Evolutionary conservation across 1,140 invertebrate species (phyloP).

Genomic region (Limonius californicus): DNA sequence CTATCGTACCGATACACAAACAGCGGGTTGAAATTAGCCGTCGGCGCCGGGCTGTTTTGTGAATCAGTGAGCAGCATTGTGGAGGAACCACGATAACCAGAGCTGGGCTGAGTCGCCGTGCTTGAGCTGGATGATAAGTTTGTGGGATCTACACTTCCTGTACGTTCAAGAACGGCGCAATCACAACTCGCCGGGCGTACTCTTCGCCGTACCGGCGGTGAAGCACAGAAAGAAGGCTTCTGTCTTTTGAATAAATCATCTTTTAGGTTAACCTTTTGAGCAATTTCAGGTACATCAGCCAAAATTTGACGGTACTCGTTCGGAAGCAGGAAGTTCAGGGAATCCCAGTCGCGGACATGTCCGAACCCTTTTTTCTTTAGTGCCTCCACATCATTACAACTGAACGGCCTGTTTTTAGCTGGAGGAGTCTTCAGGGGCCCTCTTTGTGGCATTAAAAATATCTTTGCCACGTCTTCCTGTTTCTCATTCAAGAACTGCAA

Average conservation of each 20-base stretch:
- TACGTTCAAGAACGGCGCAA: constrained; percentile 50
- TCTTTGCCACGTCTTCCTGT: constrained; percentile 55
- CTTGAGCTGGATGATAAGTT: constrained; percentile 69
- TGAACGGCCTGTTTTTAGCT: constrained; percentile 62
- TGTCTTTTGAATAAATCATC: constrained; percentile 29
- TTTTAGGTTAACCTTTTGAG: constrained; percentile 57
- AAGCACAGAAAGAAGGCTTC: constrained; percentile 58
- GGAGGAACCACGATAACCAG: constrained; percentile 79
- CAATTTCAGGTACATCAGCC: constrained; percentile 71
- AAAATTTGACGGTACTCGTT: constrained; percentile 71
- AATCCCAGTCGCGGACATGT: constrained; percentile 88
- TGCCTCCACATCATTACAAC: constrained; percentile 77
- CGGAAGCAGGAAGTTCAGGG: constrained; percentile 79
- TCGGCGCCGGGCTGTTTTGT: constrained; percentile 56
- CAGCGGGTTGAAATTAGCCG: constrained; percentile 60
- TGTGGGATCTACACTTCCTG: constrained; percentile 50
- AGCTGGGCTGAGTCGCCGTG: constrained; percentile 74
- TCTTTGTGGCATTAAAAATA: constrained; percentile 45
- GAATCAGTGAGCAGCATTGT: constrained; percentile 75
- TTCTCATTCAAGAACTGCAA: constrained; percentile 74
- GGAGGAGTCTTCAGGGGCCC: constrained; percentile 37
- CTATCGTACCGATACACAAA: constrained; percentile 82
- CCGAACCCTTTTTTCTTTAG: constrained; percentile 74
- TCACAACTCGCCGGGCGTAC: constrained; percentile 59
- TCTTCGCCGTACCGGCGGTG: constrained; percentile 52